Evolutionary conservation across 2,888 invertebrate genomes (phyloP).

Genomic region (Hipparchia semele): DNA sequence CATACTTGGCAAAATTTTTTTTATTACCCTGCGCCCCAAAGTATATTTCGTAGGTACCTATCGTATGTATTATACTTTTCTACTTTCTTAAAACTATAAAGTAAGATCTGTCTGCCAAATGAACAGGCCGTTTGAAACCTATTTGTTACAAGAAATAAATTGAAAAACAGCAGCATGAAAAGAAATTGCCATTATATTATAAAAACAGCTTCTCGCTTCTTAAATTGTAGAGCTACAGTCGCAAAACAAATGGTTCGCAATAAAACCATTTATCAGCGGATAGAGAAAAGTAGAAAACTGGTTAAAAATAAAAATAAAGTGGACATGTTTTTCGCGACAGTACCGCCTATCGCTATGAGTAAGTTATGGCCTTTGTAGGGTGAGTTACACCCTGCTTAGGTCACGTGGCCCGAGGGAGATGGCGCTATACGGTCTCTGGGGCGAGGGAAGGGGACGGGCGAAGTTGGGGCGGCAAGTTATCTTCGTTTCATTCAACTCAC

Average conservation of each 20-base stretch:
- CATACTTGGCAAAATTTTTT: no score
- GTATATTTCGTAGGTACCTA: no score
- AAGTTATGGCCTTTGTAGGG: constrained; percentile 82
- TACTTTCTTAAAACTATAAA: no score
- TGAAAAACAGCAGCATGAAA: neutral
- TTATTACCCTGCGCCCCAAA: no score
- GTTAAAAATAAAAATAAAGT: constrained; percentile 58
- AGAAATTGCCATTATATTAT: constrained; percentile 7
- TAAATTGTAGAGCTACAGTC: constrained; percentile 27
- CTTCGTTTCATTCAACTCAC: constrained; percentile 83
- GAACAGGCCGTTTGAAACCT: no score
- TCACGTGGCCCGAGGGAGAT: constrained; percentile 78
- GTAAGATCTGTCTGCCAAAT: no score
- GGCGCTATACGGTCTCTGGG: constrained; percentile 55
- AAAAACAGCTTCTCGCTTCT: constrained; percentile 25
- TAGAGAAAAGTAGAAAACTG: constrained; percentile 49
- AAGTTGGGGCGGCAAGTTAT: constrained; percentile 82
- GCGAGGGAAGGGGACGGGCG: constrained; percentile 61
- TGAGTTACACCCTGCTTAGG: constrained; percentile 84
- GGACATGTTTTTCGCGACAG: constrained; percentile 77
- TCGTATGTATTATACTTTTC: no score
- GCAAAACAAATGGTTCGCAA: constrained; percentile 38
- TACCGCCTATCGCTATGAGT: constrained; percentile 83
- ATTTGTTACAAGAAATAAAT: constrained; percentile 1
- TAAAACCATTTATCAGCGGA: constrained; percentile 43